Percentiles rank a stretch among this genome's conserved stretches.
These are phyloP conservation scores for Clupea harengus DNA, from an alignment of 2,113 vertebrate species.

Conservation along the genomic window DNA sequence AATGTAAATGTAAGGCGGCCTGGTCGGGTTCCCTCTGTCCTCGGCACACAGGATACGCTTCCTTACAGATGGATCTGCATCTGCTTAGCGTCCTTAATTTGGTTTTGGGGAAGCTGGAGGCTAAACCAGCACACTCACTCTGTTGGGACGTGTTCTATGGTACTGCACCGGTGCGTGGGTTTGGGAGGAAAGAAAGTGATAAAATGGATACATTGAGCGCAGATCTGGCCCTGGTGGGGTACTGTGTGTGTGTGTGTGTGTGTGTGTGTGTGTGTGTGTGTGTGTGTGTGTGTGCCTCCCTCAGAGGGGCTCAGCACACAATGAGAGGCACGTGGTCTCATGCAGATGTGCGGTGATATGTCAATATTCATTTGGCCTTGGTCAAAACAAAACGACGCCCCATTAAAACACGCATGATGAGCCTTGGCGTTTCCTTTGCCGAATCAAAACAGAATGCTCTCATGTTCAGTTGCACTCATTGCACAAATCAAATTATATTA, in stretches of 20 bases:
- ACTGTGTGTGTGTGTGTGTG: neutral
- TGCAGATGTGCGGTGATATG: slow-evolving; percentile 27
- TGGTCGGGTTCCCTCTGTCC: neutral
- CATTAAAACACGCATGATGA: slow-evolving; percentile 46
- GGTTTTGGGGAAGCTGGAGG: too few relatives aligned
- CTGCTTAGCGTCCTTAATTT: neutral
- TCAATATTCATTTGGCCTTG: slow-evolving; percentile 50
- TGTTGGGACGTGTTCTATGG: neutral
- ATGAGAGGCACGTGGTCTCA: neutral
- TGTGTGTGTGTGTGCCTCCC: neutral
- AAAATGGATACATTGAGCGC: neutral
- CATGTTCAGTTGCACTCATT: slow-evolving; percentile 53
- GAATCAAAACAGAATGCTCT: slow-evolving; percentile 57
- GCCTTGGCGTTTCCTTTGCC: slow-evolving; percentile 29
- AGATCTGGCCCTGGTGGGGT: neutral
- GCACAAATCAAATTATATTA: slow-evolving; percentile 50
- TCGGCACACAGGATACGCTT: neutral
- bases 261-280: neutral
- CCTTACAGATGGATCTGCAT: neutral
- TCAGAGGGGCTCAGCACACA: neutral
- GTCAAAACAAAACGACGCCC: slow-evolving; percentile 47
- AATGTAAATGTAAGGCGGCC: too few relatives aligned
- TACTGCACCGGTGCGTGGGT: neutral
- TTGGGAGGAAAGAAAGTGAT: neutral
- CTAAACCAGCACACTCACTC: neutral